phyloP scores from a whole-genome alignment of 2,797 vertebrate genomes.

The Gobio occitaniae region DNA sequence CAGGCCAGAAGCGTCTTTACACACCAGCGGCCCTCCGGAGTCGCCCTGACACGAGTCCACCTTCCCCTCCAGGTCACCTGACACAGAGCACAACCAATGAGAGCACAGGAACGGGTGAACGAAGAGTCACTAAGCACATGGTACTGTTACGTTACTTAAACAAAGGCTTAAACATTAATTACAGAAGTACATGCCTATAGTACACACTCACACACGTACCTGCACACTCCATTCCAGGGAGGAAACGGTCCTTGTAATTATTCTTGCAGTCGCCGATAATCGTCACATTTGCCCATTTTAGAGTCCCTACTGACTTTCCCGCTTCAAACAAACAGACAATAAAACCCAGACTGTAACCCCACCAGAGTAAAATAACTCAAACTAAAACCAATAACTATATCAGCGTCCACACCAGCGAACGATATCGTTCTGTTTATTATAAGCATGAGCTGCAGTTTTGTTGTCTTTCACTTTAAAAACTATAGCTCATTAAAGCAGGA shows the following conservation, averaged over 20 bases:
- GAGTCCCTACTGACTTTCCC: slow-evolving; percentile 66
- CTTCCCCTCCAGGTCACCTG: slow-evolving; percentile 85
- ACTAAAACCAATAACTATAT: background rate
- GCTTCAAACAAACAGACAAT: slow-evolving; percentile 65
- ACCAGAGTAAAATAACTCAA: background rate
- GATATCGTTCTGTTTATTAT: no score
- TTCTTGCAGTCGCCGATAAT: slow-evolving; percentile 82
- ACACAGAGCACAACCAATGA: background rate
- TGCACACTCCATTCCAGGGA: slow-evolving; percentile 89
- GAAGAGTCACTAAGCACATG: background rate
- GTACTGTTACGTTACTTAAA: background rate
- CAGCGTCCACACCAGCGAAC: no score
- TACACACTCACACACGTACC: slow-evolving; percentile 53
- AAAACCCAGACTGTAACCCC: background rate
- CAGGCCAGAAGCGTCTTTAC: slow-evolving; percentile 80
- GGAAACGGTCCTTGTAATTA: slow-evolving; percentile 80
- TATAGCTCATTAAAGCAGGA: no score
- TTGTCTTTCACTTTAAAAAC: no score
- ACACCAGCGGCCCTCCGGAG: slow-evolving; percentile 92
- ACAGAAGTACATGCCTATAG: background rate
- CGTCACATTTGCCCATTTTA: slow-evolving; percentile 86
- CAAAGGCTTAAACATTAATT: background rate
- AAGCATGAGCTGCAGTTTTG: no score
- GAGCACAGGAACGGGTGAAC: background rate
- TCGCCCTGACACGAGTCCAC: slow-evolving; percentile 94